A percentile compares a stretch with the other conserved stretches of the same genome.
phyloP scores from a whole-genome alignment of 2,113 vertebrate genomes.

The Mesitornis unicolor region DNA sequence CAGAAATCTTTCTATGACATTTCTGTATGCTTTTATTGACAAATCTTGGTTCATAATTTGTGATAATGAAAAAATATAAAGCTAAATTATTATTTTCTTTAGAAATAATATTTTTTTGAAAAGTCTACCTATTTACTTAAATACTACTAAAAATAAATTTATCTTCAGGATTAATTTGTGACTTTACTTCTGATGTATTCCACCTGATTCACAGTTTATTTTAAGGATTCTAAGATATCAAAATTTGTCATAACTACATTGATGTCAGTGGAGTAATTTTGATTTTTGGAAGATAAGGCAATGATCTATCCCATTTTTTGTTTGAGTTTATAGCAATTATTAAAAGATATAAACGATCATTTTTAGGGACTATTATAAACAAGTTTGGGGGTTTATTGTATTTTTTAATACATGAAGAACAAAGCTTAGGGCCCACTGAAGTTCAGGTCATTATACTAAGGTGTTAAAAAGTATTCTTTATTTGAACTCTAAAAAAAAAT shows the following conservation, averaged over 20 bases:
- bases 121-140: neutral
- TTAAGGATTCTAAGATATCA: neutral
- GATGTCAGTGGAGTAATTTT: neutral
- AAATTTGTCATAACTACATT: neutral
- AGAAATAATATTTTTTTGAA: neutral
- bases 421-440: neutral
- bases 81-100: neutral
- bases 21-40: slow-evolving; percentile 67
- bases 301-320: neutral
- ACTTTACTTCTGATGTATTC: neutral
- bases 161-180: neutral
- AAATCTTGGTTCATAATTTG: neutral
- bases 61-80: neutral
- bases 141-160: neutral
- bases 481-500: neutral
- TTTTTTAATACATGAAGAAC: neutral
- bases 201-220: accelerated
- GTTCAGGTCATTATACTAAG: neutral
- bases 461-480: neutral
- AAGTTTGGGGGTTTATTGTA: neutral
- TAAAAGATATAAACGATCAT: neutral
- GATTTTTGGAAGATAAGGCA: neutral
- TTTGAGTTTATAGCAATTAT: neutral
- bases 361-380: neutral
- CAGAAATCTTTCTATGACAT: slow-evolving; percentile 54